A percentile compares a stretch with the other conserved stretches of the same genome.
Conservation (phyloP, 2,797 vertebrate genomes). For the Labroides dimidiatus region DNA sequence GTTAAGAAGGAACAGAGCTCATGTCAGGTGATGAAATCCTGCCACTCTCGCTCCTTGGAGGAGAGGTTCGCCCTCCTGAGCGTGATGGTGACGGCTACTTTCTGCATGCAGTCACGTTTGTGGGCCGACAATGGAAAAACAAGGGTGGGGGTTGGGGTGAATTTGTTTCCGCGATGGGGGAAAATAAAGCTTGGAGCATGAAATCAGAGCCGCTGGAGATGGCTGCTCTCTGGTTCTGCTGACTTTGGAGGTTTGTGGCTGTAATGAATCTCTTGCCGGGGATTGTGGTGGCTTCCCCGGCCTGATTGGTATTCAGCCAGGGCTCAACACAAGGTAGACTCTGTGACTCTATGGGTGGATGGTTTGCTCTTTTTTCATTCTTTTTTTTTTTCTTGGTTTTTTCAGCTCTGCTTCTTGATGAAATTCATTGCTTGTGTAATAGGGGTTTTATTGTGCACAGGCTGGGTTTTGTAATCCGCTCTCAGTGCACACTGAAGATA, state of each 20-base stretch:
- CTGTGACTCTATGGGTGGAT: slow-evolving; percentile 42
- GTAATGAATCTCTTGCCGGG: slow-evolving; percentile 70
- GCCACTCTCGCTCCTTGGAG: slow-evolving; percentile 21
- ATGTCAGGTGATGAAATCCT: slow-evolving; percentile 47
- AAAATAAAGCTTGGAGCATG: slow-evolving; percentile 59
- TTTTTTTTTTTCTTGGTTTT: not conserved
- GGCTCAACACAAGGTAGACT: slow-evolving; percentile 48
- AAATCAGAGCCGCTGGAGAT: slow-evolving; percentile 66
- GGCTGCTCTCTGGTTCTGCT: slow-evolving; percentile 67
- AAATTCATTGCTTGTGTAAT: slow-evolving; percentile 68
- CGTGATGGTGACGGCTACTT: slow-evolving; percentile 38
- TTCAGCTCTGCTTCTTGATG: slow-evolving; percentile 34
- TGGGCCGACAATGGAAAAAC: slow-evolving; percentile 56
- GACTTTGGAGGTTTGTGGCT: slow-evolving; percentile 68
- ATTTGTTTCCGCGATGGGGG: slow-evolving; percentile 34
- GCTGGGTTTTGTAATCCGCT: slow-evolving; percentile 51
- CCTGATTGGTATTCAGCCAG: slow-evolving; percentile 62
- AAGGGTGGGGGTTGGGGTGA: slow-evolving; percentile 42
- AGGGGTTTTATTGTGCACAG: slow-evolving; percentile 38
- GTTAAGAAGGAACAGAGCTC: slow-evolving; percentile 43
- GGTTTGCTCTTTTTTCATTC: slow-evolving; percentile 14
- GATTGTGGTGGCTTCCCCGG: slow-evolving; percentile 53
- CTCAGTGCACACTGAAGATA: slow-evolving; percentile 44
- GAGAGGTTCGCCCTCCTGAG: slow-evolving; percentile 19
- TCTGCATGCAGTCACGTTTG: slow-evolving; percentile 47